Conservation (phyloP, 2,113 vertebrate species). For the Isurus oxyrinchus region DNA sequence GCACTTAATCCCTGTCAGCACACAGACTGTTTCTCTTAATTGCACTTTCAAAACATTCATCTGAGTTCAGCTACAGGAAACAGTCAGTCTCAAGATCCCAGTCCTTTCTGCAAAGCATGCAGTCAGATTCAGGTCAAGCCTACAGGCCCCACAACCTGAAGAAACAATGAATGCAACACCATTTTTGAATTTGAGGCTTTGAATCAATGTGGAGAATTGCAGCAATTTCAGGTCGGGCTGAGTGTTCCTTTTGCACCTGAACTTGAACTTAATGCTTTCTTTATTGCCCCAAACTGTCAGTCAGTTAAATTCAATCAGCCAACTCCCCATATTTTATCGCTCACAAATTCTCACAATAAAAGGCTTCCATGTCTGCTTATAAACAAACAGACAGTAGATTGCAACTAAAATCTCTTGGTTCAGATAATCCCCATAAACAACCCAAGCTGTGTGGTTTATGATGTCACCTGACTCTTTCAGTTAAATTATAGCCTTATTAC, state of each 20-base stretch:
- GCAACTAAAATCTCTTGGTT: not conserved
- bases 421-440: conserved; percentile 17
- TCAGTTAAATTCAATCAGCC: not conserved
- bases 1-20: conserved; percentile 35
- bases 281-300: not conserved
- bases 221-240: not conserved
- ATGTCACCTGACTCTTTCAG: not conserved
- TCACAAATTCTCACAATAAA: not conserved
- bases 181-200: not conserved
- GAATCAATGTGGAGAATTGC: not conserved
- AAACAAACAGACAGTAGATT: not conserved
- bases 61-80: conserved; percentile 34
- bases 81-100: conserved; percentile 22
- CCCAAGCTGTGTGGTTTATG: not conserved
- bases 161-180: conserved; percentile 27
- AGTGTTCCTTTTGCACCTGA: not conserved
- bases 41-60: conserved; percentile 36
- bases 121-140: conserved; percentile 29
- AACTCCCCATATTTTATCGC: not conserved
- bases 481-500: not conserved
- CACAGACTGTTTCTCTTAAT: conserved; percentile 35
- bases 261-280: not conserved
- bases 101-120: conserved; percentile 6
- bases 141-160: conserved; percentile 11
- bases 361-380: not conserved